Evolutionary conservation across 2,797 vertebrate species (phyloP).

Genomic region (Agapornis canus): DNA sequence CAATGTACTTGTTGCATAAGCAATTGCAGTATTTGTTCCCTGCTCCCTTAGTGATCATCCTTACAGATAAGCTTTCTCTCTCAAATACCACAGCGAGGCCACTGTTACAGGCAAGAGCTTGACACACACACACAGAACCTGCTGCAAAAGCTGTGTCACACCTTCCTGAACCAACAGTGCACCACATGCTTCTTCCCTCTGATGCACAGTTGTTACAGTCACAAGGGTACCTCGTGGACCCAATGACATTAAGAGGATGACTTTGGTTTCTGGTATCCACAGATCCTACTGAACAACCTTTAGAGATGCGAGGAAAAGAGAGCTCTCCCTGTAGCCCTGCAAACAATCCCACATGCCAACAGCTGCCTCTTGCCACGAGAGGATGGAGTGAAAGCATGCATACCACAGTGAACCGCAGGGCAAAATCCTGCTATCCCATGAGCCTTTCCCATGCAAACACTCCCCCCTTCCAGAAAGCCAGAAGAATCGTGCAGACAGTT

Average conservation of each 20-base stretch:
- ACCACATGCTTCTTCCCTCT: background rate
- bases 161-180: background rate
- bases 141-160: background rate
- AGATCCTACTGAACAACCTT: background rate
- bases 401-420: background rate
- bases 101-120: background rate
- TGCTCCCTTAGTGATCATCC: background rate
- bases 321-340: background rate
- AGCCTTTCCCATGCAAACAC: background rate
- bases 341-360: background rate
- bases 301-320: background rate
- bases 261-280: background rate
- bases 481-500: background rate
- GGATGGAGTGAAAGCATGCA: accelerated
- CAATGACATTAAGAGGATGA: background rate
- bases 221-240: background rate
- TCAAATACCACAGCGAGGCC: background rate
- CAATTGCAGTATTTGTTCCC: background rate
- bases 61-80: background rate
- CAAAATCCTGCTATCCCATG: background rate
- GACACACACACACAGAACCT: background rate
- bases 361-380: background rate
- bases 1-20: background rate
- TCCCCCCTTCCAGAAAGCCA: background rate
- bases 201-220: background rate